Evolutionary conservation across 2,888 invertebrate species (phyloP), one percentile per base, ranked within the genome.

Genomic region (Chironomus tentans): DNA sequence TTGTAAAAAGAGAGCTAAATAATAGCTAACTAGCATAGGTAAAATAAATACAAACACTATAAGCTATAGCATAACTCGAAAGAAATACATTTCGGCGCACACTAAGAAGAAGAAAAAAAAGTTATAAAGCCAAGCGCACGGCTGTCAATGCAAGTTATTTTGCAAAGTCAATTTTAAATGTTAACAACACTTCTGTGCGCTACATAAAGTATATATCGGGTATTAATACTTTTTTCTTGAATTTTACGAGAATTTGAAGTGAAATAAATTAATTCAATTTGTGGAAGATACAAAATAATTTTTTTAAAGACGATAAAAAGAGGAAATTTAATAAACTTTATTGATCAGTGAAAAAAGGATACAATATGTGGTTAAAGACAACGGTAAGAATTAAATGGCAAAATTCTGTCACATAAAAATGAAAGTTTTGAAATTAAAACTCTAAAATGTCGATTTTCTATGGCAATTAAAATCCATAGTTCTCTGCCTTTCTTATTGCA

Each of bases 81-180:
- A 65, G 13, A 65, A 65, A 65, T 65, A 65, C 62, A 65, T 65
- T 65, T 65, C n/a, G 65, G 65, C 65, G 65, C 76, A 69, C 56
- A 69, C 76, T 69, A 56, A 28, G 69, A 68, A 50, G 69, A 62
- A 24, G 76, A 38, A 68, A 77, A 77, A 79, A 79, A 79, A 77
- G 78, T 79, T 79, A 79, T 79, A 79, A 79, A 79, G 78, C 74
- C 77, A 77, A 78, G 77, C 77, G 77, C 78, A 77, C 77, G 77
- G 77, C 78, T 77, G 78, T 78, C 78, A 78, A 12, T 77, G 77
- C 77, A 78, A 79, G 79, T 78, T 78, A 79, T 78, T 79, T 79
- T 78, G 78, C 78, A 77, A 78, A 79, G 78, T 78, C 77, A 78
- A 77, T 78, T 77, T 76, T 77, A 77, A 77, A 78, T 77, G 79